phyloP scores from a whole-genome alignment of 1,140 invertebrate genomes.

The Trachymyrmex cornetzi region DNA sequence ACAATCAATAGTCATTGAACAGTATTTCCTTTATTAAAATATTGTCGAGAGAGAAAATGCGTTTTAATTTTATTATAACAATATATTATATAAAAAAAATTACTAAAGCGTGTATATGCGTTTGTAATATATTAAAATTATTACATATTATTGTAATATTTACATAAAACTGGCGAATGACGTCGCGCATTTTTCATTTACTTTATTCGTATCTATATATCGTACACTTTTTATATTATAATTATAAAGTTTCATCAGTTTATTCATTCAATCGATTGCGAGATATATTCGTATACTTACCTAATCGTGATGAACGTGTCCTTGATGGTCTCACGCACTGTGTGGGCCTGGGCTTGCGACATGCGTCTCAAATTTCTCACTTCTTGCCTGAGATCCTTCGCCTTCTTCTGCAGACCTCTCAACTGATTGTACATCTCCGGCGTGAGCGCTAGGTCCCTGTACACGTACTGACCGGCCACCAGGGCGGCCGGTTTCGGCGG shows the following conservation, averaged over 20 bases:
- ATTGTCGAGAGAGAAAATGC: not conserved
- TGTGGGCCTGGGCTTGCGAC: slow-evolving; percentile 96
- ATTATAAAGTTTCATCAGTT: not conserved
- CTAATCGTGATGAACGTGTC: slow-evolving; percentile 95
- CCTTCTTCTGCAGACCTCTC: slow-evolving; percentile 94
- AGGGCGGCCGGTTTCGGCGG: slow-evolving; percentile 94
- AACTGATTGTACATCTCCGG: slow-evolving; percentile 96
- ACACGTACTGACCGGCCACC: slow-evolving; percentile 90
- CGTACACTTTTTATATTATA: not conserved
- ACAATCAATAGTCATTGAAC: not conserved
- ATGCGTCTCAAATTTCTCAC: slow-evolving; percentile 95
- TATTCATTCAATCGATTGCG: not conserved
- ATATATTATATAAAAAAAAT: not conserved
- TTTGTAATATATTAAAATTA: not conserved
- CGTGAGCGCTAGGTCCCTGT: slow-evolving; percentile 90
- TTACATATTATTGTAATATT: not conserved
- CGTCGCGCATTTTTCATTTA: not conserved
- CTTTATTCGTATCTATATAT: not conserved
- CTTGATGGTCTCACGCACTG: slow-evolving; percentile 95
- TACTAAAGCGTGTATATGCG: not conserved
- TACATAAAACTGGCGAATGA: no score
- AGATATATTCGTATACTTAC: slow-evolving; percentile 73
- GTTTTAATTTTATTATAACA: slow-evolving; percentile 11
- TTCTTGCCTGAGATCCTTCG: slow-evolving; percentile 95
- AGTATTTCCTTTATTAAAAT: not conserved